Evolutionary conservation across 92 coral and sea anemone species (phyloP).

Genomic region (Porites evermanni): DNA sequence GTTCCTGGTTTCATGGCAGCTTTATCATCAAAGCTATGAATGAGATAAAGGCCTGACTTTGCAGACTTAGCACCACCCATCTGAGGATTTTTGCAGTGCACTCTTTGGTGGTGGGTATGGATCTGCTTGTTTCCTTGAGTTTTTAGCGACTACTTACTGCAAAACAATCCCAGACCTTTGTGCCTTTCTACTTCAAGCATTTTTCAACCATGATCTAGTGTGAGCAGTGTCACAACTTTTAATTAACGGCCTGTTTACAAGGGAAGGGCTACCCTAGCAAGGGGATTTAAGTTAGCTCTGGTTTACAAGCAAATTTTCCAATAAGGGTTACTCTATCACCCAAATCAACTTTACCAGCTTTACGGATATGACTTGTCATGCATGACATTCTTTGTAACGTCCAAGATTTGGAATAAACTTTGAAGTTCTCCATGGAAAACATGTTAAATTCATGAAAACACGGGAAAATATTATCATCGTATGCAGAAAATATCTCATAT

Average conservation of each 20-base stretch:
- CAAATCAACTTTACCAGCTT: no score
- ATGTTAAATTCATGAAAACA: no score
- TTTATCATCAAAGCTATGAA: not conserved
- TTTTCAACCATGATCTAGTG: not conserved
- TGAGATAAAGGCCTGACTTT: not conserved
- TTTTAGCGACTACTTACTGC: slow-evolving; percentile 17
- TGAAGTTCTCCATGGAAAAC: no score
- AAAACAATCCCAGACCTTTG: slow-evolving; percentile 8
- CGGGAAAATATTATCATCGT: no score
- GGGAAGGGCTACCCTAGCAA: no score
- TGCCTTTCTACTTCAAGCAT: not conserved
- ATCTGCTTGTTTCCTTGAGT: slow-evolving; percentile 8
- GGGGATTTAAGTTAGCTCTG: no score
- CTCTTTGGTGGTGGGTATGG: slow-evolving; percentile 23
- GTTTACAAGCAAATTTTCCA: no score
- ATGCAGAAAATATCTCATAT: no score
- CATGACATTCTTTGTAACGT: no score
- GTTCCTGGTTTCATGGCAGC: slow-evolving; percentile 15
- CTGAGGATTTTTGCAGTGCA: slow-evolving; percentile 15
- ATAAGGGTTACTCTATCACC: no score
- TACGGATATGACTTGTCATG: no score
- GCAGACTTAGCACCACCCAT: not conserved
- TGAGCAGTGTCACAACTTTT: slow-evolving; percentile 16
- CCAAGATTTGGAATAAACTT: no score
- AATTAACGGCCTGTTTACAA: not conserved